phyloP scores from a whole-genome alignment of 2,888 invertebrate genomes.

The Seladonia tumulorum region DNA sequence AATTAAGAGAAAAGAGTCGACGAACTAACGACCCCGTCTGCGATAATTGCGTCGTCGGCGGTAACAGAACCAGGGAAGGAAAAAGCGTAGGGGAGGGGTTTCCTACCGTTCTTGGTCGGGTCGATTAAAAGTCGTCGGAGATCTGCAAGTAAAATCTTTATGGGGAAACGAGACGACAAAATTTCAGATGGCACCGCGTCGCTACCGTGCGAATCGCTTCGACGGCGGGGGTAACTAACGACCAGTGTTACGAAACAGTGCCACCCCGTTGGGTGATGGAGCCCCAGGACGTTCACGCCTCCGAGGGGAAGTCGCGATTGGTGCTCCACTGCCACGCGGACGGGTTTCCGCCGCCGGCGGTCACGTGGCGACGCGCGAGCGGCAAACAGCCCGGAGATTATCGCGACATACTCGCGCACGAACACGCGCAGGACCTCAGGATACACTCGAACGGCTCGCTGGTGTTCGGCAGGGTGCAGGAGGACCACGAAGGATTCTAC shows the following conservation, averaged over 20 bases:
- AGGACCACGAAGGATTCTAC: constrained; percentile 95
- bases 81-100: too few species aligned
- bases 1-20: not conserved
- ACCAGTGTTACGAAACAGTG: constrained; percentile 85
- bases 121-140: constrained; percentile 39
- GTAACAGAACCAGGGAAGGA: not conserved
- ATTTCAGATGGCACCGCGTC: constrained; percentile 50
- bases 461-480: constrained; percentile 92
- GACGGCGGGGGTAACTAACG: constrained; percentile 34
- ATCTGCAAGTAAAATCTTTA: constrained; percentile 55
- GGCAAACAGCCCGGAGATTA: constrained; percentile 86
- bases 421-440: constrained; percentile 80
- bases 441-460: constrained; percentile 92
- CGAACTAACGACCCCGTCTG: constrained; percentile 34
- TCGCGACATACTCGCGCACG: constrained; percentile 81
- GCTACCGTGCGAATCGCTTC: constrained; percentile 30
- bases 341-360: constrained; percentile 94
- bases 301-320: constrained; percentile 82
- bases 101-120: not conserved
- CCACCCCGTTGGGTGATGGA: constrained; percentile 96
- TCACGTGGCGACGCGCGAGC: constrained; percentile 95
- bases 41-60: constrained; percentile 39
- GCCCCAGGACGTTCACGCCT: constrained; percentile 90
- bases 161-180: constrained; percentile 18
- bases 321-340: constrained; percentile 95